phyloP scores from a whole-genome alignment of 2,797 vertebrate species.

The Rhinichthys osculus region DNA sequence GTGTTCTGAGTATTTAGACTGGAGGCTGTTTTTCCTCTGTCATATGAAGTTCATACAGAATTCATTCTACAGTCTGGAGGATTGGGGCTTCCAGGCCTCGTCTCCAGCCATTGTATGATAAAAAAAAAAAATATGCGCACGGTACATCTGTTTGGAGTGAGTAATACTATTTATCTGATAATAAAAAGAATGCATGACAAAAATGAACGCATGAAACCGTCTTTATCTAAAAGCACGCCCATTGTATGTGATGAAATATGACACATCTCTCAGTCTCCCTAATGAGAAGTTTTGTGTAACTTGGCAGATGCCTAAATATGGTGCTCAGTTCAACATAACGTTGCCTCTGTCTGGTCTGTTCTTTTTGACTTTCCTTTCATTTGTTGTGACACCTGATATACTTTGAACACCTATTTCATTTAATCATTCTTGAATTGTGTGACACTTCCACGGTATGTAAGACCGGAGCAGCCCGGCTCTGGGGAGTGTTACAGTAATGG shows the following conservation, averaged over 20 bases:
- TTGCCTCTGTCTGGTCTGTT: constrained; percentile 43
- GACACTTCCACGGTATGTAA: constrained; percentile 50
- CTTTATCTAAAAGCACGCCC: constrained; percentile 11
- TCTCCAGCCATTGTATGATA: constrained; percentile 62
- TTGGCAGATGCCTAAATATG: constrained; percentile 46
- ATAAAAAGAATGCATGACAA: background rate
- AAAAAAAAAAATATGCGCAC: constrained; percentile 47
- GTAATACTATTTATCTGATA: background rate
- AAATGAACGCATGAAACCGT: background rate
- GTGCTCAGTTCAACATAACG: background rate
- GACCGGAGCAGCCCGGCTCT: constrained; percentile 47
- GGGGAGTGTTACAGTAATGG: constrained; percentile 60
- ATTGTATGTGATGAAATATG: constrained; percentile 16
- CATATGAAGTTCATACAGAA: constrained; percentile 60
- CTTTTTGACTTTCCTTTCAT: constrained; percentile 45
- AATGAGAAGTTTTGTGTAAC: constrained; percentile 33
- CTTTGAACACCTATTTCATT: constrained; percentile 53
- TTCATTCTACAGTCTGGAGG: constrained; percentile 65
- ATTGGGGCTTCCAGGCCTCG: constrained; percentile 63
- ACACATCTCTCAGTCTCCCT: constrained; percentile 25
- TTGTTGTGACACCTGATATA: constrained; percentile 58
- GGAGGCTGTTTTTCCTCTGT: constrained; percentile 68
- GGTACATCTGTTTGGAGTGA: constrained; percentile 12
- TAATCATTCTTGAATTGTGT: constrained; percentile 57
- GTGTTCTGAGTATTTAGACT: constrained; percentile 64